These are phyloP conservation scores for human DNA, from an alignment of 2,113 vertebrate species.

Conservation along the genomic window DNA sequence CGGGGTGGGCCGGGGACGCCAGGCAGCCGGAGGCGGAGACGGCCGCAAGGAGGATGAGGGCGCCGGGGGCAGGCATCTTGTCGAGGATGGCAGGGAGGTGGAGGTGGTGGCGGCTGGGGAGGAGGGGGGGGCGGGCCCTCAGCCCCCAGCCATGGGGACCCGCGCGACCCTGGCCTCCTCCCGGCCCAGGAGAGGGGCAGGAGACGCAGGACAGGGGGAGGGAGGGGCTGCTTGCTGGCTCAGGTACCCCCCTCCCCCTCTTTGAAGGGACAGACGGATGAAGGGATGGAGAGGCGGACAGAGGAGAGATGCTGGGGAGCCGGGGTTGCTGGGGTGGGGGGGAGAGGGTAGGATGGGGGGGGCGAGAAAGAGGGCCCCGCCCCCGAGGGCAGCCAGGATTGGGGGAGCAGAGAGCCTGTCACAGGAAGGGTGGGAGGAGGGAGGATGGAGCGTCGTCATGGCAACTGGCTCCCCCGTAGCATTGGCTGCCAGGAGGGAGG, in stretches of 20 bases:
- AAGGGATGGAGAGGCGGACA: constrained; percentile 74
- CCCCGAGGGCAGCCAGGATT: constrained; percentile 68
- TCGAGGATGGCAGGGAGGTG: constrained; percentile 67
- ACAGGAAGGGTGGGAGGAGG: constrained; percentile 74
- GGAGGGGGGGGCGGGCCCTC: constrained; percentile 73
- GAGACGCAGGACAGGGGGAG: constrained; percentile 71
- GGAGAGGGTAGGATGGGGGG: constrained; percentile 55
- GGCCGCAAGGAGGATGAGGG: constrained; percentile 75
- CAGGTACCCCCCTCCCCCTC: constrained; percentile 77
- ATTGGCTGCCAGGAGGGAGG: constrained; percentile 73
- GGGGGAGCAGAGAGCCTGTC: constrained; percentile 75
- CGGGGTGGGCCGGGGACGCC: constrained; percentile 93
- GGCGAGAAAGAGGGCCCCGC: constrained; percentile 66
- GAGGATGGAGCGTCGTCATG: constrained; percentile 79
- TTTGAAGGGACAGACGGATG: constrained; percentile 70
- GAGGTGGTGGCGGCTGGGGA: constrained; percentile 62
- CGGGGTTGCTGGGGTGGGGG: constrained; percentile 72
- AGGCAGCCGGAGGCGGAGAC: constrained; percentile 81
- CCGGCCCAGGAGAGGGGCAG: constrained; percentile 68
- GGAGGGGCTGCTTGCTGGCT: constrained; percentile 70
- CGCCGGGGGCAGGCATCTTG: constrained; percentile 76
- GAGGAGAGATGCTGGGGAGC: constrained; percentile 76
- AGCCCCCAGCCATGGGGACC: constrained; percentile 80
- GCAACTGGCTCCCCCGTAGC: constrained; percentile 79
- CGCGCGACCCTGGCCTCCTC: constrained; percentile 77